phyloP scores from a whole-genome alignment of 2,888 invertebrate species.

The Limenitis camilla region DNA sequence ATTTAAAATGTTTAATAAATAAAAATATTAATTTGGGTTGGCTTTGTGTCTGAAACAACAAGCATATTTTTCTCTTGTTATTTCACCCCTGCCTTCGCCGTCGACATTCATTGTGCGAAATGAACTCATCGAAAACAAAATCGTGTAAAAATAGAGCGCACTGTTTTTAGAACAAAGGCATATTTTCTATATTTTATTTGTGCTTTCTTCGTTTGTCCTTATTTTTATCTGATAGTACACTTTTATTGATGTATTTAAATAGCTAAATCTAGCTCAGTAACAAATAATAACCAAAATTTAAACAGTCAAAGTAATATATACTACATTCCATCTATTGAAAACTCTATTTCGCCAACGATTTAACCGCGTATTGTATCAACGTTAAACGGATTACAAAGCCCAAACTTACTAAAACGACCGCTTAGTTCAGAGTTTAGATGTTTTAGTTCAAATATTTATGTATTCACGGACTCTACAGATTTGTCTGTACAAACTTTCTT shows the following conservation, averaged over 20 bases:
- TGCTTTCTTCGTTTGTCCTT: neutral
- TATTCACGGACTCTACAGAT: neutral
- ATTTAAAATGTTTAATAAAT: constrained; percentile 3
- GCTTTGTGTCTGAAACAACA: constrained; percentile 1
- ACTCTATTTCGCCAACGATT: neutral
- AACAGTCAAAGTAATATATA: too few relatives aligned
- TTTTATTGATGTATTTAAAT: neutral
- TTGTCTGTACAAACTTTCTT: neutral
- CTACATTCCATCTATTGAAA: too few relatives aligned
- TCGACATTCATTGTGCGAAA: constrained; percentile 20
- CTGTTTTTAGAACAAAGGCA: constrained; percentile 1
- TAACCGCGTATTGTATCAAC: neutral
- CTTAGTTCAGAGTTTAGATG: constrained; percentile 1
- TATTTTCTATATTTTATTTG: constrained; percentile 3
- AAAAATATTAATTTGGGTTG: constrained; percentile 4
- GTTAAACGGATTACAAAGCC: constrained; percentile 4
- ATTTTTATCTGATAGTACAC: neutral
- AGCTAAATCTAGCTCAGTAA: neutral
- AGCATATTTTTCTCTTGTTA: constrained; percentile 8
- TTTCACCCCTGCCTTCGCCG: constrained; percentile 5
- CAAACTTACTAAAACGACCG: constrained; percentile 6
- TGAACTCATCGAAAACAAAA: constrained; percentile 18
- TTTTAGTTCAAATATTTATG: constrained; percentile 11
- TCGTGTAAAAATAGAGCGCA: constrained; percentile 10
- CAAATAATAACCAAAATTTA: too few relatives aligned